Base-by-base conservation (phyloP, 2,888 invertebrate species). In the Troilus luridus region DNA sequence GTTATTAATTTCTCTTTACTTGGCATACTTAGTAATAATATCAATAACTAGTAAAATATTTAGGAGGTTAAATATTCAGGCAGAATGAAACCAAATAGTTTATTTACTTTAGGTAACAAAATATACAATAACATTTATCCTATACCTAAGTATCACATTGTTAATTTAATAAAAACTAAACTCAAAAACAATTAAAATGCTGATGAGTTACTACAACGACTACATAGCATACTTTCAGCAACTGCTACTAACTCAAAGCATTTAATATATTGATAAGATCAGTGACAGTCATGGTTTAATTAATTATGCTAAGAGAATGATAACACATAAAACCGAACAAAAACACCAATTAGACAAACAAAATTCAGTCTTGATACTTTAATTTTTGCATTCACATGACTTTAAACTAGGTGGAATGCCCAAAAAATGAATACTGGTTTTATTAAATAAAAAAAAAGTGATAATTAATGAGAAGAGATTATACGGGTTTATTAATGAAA, bases 401-500 rank as follows among this genome's bases (percentile, higher is more conserved):
- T 77, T 41, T 17, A 77, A 19, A 77, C 27, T 72, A 24, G 19
- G 6, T 14, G 67, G 67, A 67, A 67, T 67, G 67, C 67, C 67
- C 12, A 67, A 24, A 41, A 24, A 24, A 11, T n/a, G 9, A 67
- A 67, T 67, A 67, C 67, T 67, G 72, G 72, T 41, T 41, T 77
- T 77, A 41, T 41, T 41, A 77, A 41, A 27, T 27, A 41, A 77
- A 27, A 77, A 77, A 77, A 27, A 72, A 41, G 12, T 81, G 19
- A 81, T 56, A 21, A 81, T 54, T 56, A 56, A 85, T 54, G 11
- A 6, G 7, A 24, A 88, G 17, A 27, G 5, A 62, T 88, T 58
- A 54, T 14, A 58, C 5, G 58, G 58, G 58, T 62, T 64, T 58
- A 88, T 62, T 90, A 90, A 62, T 90, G 90, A 54, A 90, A 64